These are phyloP conservation scores for Ambastaia sidthimunki DNA, from an alignment of 2,797 vertebrate species.

Conservation along the genomic window DNA sequence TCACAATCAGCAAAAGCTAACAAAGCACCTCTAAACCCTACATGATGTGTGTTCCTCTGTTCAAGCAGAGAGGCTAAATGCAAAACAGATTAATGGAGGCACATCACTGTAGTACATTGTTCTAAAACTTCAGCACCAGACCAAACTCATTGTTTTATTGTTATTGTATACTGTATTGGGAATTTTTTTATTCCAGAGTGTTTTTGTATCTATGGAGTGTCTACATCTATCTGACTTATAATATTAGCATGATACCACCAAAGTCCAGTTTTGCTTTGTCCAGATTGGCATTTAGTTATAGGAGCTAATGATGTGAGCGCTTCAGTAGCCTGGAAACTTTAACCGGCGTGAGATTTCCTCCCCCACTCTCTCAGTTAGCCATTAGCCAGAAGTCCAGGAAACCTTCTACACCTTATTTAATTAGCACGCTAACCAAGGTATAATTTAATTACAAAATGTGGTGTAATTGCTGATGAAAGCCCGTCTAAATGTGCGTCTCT, in stretches of 20 bases:
- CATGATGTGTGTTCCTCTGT: constrained; percentile 28
- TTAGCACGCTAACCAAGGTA: constrained; percentile 44
- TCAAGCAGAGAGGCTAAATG: constrained; percentile 22
- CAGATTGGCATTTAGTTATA: not conserved
- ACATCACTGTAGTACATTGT: not conserved
- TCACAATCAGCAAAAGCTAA: constrained; percentile 49
- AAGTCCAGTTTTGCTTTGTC: not conserved
- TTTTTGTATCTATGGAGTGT: constrained; percentile 2
- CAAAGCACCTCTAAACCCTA: constrained; percentile 34
- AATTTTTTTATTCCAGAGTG: not conserved
- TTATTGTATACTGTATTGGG: not conserved
- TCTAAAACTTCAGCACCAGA: constrained; percentile 16
- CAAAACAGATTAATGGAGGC: constrained; percentile 56
- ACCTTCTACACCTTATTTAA: constrained; percentile 46
- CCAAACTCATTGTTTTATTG: constrained; percentile 1
- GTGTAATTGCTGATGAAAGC: constrained; percentile 53
- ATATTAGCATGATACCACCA: not conserved
- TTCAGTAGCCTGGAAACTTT: constrained; percentile 34
- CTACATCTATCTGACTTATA: not conserved
- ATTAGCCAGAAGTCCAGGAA: constrained; percentile 43
- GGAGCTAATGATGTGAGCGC: constrained; percentile 28
- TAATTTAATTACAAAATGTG: constrained; percentile 58
- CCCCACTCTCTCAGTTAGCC: constrained; percentile 45
- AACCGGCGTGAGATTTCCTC: constrained; percentile 34
- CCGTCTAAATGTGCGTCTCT: constrained; percentile 46